Evolutionary conservation across 1,140 invertebrate species (phyloP).

Genomic region (Euwallacea similis): DNA sequence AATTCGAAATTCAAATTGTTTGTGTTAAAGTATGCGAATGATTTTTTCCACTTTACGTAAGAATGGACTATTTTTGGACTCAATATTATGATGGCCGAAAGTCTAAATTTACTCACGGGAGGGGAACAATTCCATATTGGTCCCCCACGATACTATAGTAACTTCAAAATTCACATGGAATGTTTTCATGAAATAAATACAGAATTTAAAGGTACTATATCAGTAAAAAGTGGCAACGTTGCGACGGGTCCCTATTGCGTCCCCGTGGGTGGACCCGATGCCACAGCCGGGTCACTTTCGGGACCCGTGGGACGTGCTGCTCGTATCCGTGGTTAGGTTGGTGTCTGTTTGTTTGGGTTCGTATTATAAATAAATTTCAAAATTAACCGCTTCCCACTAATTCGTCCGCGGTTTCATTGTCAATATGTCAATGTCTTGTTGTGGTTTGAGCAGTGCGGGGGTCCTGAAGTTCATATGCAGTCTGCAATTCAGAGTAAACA

Average conservation of each 20-base stretch:
- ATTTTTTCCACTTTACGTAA: too few relatives aligned
- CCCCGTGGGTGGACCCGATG: conserved; percentile 16
- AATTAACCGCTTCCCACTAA: conserved; percentile 13
- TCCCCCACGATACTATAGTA: too few relatives aligned
- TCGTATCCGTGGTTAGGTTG: conserved; percentile 29
- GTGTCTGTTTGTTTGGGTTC: conserved; percentile 25
- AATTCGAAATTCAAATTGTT: too few relatives aligned
- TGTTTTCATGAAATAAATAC: too few relatives aligned
- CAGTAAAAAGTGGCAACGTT: background rate
- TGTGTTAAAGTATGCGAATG: too few relatives aligned
- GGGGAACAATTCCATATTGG: too few relatives aligned
- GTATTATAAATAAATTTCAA: conserved; percentile 17
- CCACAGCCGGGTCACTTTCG: conserved; percentile 23
- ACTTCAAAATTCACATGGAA: too few relatives aligned
- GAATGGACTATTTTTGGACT: too few relatives aligned
- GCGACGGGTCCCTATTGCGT: conserved; percentile 1
- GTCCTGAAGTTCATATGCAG: background rate
- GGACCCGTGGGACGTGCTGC: conserved; percentile 28
- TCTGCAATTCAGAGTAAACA: background rate
- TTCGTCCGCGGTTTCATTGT: conserved; percentile 6
- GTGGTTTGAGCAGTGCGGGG: background rate
- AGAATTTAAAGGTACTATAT: too few relatives aligned
- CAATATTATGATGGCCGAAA: too few relatives aligned
- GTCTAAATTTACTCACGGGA: too few relatives aligned
- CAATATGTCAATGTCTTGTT: conserved; percentile 16